Percentiles rank a stretch among this genome's conserved stretches.
These are phyloP conservation scores for Caenorhabditis sulstoni DNA, from an alignment of 2,888 invertebrate genomes.

Conservation along the genomic window DNA sequence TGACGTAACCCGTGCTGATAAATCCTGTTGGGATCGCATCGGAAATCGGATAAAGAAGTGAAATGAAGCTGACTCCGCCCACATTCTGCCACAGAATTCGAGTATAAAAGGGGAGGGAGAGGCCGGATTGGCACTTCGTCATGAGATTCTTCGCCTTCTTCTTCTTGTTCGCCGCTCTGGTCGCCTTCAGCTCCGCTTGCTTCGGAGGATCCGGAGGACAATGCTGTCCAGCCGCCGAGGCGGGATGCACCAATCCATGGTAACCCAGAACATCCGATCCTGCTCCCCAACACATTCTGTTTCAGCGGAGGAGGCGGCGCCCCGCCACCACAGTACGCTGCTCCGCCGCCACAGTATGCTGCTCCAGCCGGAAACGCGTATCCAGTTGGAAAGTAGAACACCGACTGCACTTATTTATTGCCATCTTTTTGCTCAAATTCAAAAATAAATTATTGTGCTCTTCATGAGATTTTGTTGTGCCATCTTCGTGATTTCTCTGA, in stretches of 20 bases:
- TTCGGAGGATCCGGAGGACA: slow-evolving; percentile 38
- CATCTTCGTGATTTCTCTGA: too few relatives aligned
- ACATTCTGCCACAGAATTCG: too few relatives aligned
- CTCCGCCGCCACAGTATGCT: not conserved
- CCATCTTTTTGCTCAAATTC: slow-evolving; percentile 34
- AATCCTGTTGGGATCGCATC: too few relatives aligned
- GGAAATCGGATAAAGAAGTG: too few relatives aligned
- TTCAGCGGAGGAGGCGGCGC: slow-evolving; percentile 36
- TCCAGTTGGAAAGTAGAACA: slow-evolving; percentile 33
- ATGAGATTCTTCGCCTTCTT: slow-evolving; percentile 35
- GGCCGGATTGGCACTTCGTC: too few relatives aligned
- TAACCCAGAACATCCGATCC: not conserved
- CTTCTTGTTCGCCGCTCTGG: slow-evolving; percentile 33
- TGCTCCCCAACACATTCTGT: slow-evolving; percentile 4
- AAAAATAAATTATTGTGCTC: slow-evolving; percentile 8
- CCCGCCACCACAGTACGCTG: slow-evolving; percentile 18
- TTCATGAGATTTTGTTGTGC: too few relatives aligned
- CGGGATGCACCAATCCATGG: slow-evolving; percentile 51
- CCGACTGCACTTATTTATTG: slow-evolving; percentile 6
- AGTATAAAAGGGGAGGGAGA: too few relatives aligned
- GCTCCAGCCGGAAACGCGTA: slow-evolving; percentile 21
- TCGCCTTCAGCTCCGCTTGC: slow-evolving; percentile 32
- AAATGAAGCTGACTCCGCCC: too few relatives aligned
- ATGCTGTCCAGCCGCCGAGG: slow-evolving; percentile 52
- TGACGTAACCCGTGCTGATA: too few relatives aligned